These are phyloP conservation scores for Fabriciana adippe DNA, from an alignment of 2,888 invertebrate genomes.

Conservation along the genomic window DNA sequence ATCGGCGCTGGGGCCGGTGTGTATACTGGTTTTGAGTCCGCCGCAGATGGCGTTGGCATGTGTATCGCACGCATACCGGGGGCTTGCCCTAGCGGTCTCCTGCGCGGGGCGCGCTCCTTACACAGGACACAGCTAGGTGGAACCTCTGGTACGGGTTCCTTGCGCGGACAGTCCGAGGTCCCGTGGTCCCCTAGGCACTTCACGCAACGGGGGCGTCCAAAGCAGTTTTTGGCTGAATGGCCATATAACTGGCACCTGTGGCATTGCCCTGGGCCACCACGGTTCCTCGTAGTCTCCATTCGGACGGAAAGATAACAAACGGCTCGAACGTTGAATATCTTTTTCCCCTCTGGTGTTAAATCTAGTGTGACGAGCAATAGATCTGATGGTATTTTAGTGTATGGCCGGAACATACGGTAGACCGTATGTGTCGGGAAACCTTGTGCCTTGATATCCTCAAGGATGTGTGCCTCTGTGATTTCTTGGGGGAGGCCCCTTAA, in stretches of 20 bases:
- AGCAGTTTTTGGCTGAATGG: too few relatives aligned
- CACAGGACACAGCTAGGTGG: background rate
- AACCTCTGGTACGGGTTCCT: too few relatives aligned
- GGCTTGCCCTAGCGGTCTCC: background rate
- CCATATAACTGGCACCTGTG: too few relatives aligned
- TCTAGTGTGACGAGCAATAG: slow-evolving; percentile 1
- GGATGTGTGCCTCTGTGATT: background rate
- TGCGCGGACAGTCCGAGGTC: too few relatives aligned
- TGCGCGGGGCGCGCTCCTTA: background rate
- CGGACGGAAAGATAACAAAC: background rate
- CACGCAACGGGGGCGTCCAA: too few relatives aligned
- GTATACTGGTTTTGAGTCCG: background rate
- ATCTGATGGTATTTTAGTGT: background rate
- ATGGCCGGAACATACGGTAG: background rate
- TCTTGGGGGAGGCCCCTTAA: slow-evolving; percentile 1
- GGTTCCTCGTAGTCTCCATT: too few relatives aligned
- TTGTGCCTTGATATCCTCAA: background rate
- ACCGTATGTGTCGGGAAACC: background rate
- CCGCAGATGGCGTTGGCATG: background rate
- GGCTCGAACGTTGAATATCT: background rate
- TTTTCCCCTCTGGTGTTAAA: slow-evolving; percentile 8
- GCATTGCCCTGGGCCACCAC: too few relatives aligned
- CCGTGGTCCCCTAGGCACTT: too few relatives aligned
- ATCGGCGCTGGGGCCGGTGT: background rate
- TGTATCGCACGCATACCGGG: background rate